These are phyloP conservation scores for Pomatorhinus ruficollis DNA, from an alignment of 2,113 vertebrate genomes.

Conservation along the genomic window DNA sequence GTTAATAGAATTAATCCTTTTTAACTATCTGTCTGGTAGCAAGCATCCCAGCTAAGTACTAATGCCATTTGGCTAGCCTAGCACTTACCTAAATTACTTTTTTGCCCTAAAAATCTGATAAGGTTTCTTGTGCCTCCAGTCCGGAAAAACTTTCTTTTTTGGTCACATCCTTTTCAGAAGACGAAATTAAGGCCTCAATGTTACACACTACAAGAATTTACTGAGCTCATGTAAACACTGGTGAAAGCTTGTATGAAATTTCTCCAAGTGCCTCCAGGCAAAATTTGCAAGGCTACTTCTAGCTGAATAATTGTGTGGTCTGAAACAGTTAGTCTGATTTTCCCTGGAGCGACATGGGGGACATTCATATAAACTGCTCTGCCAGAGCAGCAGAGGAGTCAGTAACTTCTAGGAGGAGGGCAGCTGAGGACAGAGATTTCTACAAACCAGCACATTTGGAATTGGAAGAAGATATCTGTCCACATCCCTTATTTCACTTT, in stretches of 20 bases:
- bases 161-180: neutral
- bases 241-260: neutral
- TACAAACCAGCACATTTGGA: neutral
- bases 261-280: neutral
- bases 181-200: neutral
- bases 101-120: neutral
- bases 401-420: neutral
- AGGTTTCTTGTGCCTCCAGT: neutral
- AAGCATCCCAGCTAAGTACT: neutral
- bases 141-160: neutral
- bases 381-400: neutral
- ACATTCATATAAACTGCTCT: neutral
- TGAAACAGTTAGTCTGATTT: conserved; percentile 4
- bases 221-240: neutral
- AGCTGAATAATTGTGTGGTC: neutral
- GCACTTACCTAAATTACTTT: neutral
- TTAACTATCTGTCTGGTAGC: accelerated
- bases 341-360: neutral
- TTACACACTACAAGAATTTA: neutral
- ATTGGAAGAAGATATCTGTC: neutral
- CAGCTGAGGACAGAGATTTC: neutral
- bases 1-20: neutral
- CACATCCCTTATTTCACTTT: neutral
- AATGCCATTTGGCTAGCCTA: neutral
- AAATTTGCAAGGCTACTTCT: conserved; percentile 13